phyloP scores from a whole-genome alignment of 2,888 invertebrate genomes.

The Arrhopalites spinosus region DNA sequence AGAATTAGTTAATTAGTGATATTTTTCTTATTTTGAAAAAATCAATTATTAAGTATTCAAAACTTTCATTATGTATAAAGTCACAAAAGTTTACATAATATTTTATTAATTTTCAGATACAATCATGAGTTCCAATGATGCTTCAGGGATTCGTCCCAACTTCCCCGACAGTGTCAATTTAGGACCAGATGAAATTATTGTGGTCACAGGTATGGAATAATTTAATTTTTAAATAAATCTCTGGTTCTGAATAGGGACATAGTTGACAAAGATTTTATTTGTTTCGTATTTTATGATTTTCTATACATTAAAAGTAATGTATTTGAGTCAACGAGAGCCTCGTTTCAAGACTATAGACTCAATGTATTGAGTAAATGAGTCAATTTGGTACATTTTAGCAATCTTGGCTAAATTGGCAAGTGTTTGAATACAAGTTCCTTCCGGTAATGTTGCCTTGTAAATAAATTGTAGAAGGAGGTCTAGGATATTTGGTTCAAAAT shows the following conservation, averaged over 20 bases:
- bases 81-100: neutral
- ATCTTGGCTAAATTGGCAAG: neutral
- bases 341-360: neutral
- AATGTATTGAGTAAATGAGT: neutral
- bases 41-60: neutral
- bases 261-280: neutral
- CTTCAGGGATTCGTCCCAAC: conserved; percentile 25
- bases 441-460: neutral
- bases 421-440: neutral
- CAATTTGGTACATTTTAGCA: neutral
- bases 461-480: neutral
- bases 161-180: conserved; percentile 46
- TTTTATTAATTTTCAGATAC: neutral
- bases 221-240: neutral
- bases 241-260: neutral
- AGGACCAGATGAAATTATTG: conserved; percentile 52
- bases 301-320: no score
- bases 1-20: no score
- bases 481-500: neutral
- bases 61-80: neutral
- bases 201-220: conserved; percentile 47
- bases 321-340: no score
- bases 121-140: conserved; percentile 13
- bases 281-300: neutral
- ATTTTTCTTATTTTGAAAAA: no score